These are phyloP conservation scores for Scylla paramamosain DNA, from an alignment of 1,140 invertebrate species.

Conservation along the genomic window DNA sequence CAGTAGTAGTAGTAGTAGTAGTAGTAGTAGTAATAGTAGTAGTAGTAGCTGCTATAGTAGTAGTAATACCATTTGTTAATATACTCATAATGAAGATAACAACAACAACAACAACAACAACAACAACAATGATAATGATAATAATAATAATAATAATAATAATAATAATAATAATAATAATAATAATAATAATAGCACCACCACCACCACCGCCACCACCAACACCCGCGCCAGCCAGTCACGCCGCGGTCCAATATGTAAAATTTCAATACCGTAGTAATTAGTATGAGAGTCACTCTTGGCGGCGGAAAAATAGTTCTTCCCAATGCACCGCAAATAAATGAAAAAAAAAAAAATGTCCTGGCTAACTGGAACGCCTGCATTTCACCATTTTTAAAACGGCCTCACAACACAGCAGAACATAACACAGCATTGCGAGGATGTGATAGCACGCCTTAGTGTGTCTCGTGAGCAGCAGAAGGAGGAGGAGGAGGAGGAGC, in stretches of 20 bases:
- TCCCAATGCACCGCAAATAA: too few species aligned
- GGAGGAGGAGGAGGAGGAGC: not conserved
- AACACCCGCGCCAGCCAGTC: not conserved
- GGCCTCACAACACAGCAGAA: too few species aligned
- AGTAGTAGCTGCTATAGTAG: not conserved
- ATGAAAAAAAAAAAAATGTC: too few species aligned
- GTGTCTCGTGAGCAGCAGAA: not conserved
- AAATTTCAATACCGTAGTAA: too few species aligned
- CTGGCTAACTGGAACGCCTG: too few species aligned
- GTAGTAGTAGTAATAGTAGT: constrained; percentile 14
- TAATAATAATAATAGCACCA: not conserved
- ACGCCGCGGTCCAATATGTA: too few species aligned
- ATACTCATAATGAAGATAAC: not conserved
- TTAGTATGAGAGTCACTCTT: too few species aligned
- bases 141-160: not conserved
- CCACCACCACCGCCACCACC: not conserved
- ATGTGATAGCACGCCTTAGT: not conserved
- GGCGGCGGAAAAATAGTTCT: too few species aligned
- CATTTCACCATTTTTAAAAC: too few species aligned
- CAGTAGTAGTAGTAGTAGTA: constrained; percentile 22
- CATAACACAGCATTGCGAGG: not conserved
- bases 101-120: not conserved
- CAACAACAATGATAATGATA: not conserved
- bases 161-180: constrained; percentile 1
- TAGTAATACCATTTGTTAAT: not conserved